phyloP scores from a whole-genome alignment of 2,113 vertebrate species.

The Vidua chalybeata region DNA sequence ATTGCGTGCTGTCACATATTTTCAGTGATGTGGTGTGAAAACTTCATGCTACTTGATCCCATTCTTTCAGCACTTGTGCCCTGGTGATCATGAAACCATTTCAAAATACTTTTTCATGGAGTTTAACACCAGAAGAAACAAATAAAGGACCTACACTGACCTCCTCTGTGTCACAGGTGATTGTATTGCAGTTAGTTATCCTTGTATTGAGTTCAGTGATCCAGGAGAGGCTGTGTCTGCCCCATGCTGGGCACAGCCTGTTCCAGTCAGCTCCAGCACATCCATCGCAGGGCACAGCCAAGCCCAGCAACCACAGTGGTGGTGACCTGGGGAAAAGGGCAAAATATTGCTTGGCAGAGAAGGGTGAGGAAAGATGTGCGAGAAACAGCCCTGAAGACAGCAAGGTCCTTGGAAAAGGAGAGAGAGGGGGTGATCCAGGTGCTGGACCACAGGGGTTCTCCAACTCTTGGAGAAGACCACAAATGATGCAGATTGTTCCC shows the following conservation, averaged over 20 bases:
- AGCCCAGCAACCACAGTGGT: not conserved
- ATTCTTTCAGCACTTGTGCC: not conserved
- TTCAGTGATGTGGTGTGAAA: slow-evolving; percentile 6
- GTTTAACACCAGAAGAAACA: not conserved
- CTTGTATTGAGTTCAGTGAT: not conserved
- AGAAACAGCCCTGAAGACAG: not conserved
- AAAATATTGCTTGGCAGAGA: not conserved
- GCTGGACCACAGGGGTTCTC: not conserved
- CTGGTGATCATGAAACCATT: not conserved
- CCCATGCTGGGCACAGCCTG: accelerated
- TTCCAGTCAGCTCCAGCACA: not conserved
- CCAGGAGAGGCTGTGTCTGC: not conserved
- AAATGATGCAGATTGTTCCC: not conserved
- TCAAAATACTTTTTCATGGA: not conserved
- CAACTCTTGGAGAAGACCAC: not conserved
- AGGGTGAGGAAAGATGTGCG: not conserved
- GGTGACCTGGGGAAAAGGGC: not conserved
- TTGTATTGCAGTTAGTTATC: not conserved
- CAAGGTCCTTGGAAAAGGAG: not conserved
- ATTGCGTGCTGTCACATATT: not conserved
- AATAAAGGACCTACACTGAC: not conserved
- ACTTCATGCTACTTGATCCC: not conserved
- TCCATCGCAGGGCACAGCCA: accelerated
- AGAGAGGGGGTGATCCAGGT: accelerated
- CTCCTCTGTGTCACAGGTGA: not conserved